Percentiles rank a stretch among this genome's conserved stretches.
Evolutionary conservation across 2,113 vertebrate species (phyloP).

Genomic region (Herpetotheres cachinnans): DNA sequence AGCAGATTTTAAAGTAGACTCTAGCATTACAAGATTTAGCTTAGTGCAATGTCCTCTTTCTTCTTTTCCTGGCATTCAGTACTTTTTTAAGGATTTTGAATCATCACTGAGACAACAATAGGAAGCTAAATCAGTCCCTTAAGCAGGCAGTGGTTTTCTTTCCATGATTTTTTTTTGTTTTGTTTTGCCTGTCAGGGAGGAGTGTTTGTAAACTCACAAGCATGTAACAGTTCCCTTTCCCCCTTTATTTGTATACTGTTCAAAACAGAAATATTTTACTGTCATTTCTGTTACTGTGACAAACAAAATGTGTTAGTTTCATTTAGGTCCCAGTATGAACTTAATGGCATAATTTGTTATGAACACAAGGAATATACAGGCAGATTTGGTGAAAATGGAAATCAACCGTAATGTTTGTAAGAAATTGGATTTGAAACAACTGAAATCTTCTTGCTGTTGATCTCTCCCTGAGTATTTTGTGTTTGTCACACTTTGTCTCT

Average conservation of each 20-base stretch:
- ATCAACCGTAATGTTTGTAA: not conserved
- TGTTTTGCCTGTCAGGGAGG: slow-evolving; percentile 25
- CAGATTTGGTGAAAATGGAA: slow-evolving; percentile 23
- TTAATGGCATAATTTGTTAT: not conserved
- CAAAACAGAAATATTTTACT: slow-evolving; percentile 29
- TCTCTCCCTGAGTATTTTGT: not conserved
- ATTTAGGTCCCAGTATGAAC: not conserved
- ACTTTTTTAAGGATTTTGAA: not conserved
- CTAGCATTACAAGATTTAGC: not conserved
- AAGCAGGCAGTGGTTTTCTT: not conserved
- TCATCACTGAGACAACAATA: slow-evolving; percentile 33
- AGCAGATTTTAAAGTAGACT: not conserved
- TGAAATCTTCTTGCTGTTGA: slow-evolving; percentile 8
- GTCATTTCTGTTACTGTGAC: not conserved
- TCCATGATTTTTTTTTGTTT: not conserved
- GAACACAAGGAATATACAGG: not conserved
- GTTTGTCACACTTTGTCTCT: not conserved
- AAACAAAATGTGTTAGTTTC: not conserved
- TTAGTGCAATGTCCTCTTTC: not conserved
- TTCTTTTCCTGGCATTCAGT: not conserved
- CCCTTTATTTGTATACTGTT: not conserved
- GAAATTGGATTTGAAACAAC: slow-evolving; percentile 14
- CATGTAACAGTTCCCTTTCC: not conserved
- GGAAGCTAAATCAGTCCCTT: slow-evolving; percentile 17
- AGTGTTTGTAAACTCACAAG: slow-evolving; percentile 16